These are phyloP conservation scores for Euplagia quadripunctaria DNA, from an alignment of 2,888 invertebrate genomes.

Conservation along the genomic window DNA sequence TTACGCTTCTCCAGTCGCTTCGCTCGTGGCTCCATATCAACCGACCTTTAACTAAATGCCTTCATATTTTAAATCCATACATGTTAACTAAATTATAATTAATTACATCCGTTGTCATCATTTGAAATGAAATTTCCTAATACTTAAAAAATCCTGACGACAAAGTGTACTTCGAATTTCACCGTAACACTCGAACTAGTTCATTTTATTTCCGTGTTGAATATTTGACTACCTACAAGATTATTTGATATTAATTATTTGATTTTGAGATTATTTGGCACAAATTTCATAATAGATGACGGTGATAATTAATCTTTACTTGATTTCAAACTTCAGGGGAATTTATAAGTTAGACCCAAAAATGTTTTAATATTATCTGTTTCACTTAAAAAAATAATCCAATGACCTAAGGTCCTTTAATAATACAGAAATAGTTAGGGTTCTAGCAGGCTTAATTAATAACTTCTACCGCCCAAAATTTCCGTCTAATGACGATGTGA, in stretches of 20 bases:
- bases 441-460: too few species aligned
- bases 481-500: too few species aligned
- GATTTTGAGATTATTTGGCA: background rate
- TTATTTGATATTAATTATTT: background rate
- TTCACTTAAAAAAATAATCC: background rate
- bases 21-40: conserved; percentile 58
- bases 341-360: background rate
- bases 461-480: too few species aligned
- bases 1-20: conserved; percentile 65
- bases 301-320: background rate
- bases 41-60: conserved; percentile 64
- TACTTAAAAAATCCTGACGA: background rate
- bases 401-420: too few species aligned
- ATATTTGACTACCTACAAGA: background rate
- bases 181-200: background rate
- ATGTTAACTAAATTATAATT: conserved; percentile 41
- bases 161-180: background rate
- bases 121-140: background rate
- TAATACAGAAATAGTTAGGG: too few species aligned
- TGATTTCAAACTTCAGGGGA: background rate
- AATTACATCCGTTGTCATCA: conserved; percentile 31
- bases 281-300: background rate
- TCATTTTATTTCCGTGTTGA: background rate
- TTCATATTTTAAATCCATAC: conserved; percentile 55
- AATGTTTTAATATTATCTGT: background rate